Evolutionary conservation across 2,888 invertebrate genomes (phyloP), one percentile per base, ranked within the genome.

Genomic region (Quadroppia sp.): DNA sequence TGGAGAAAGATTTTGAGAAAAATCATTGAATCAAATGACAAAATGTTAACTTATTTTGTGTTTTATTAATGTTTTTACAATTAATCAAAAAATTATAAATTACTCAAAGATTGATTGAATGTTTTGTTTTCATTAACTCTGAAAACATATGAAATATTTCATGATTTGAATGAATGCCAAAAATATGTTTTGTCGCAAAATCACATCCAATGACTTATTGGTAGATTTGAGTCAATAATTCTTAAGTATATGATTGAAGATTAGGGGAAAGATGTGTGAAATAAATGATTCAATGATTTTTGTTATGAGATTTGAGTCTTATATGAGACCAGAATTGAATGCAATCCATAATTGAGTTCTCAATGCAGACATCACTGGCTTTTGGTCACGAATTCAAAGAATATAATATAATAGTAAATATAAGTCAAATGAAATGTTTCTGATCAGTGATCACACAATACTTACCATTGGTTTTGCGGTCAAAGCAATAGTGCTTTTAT

Each of bases 401-500:
- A 36, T 2, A 45, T 13, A 45, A 9, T 25, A 7, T 53, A 53
- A 53, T 53, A 25, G 23, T 53, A 4, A 53, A 53, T 53, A 23
- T 25, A 53, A 25, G 25, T 4, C 6, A 23, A 25, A 25, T 13
- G 11, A 50, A 53, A 53, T 53, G 53, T 53, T 53, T 53, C 36
- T 9, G 36, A 36, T 50, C 6, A 6, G n/a, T 2, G 25, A 53
- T 20, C 53, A 53, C 25, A 25, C 9, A 23, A 13, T 13, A 13
- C 23, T 20, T 25, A 53, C 23, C 53, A 23, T 2, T 23, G 25
- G 25, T 25, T 53, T 53, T 25, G 25, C 11, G 53, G 25, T 25
- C 2, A 53, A 53, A 53, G 25, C 53, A 53, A 53, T 53, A 53
- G 25, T 53, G 25, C 25, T 53, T 53, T 11, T 53, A 53, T 53